These are phyloP conservation scores for Channallabes apus DNA, from an alignment of 2,797 vertebrate genomes.

Conservation along the genomic window DNA sequence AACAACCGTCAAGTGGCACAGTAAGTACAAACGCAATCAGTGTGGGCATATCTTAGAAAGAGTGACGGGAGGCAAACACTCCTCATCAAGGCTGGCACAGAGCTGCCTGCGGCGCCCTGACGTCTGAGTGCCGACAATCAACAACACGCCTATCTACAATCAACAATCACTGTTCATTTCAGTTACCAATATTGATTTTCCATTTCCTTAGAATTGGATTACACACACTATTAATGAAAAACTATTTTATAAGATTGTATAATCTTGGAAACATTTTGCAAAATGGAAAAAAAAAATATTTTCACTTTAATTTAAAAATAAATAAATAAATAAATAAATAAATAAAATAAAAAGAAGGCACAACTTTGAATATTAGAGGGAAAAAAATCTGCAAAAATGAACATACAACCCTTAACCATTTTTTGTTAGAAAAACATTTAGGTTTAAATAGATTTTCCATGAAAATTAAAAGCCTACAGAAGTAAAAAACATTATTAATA, in stretches of 20 bases:
- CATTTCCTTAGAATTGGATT: background rate
- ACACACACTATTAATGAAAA: background rate
- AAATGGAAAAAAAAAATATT: no score
- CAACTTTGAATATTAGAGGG: background rate
- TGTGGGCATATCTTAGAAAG: background rate
- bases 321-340: no score
- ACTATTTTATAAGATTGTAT: background rate
- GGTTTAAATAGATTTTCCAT: background rate
- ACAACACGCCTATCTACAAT: slow-evolving; percentile 4
- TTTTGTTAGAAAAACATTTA: no score
- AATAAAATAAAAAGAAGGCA: no score
- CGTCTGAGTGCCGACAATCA: slow-evolving; percentile 19
- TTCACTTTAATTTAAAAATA: background rate
- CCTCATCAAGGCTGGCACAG: slow-evolving; percentile 6
- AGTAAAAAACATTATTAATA: no score
- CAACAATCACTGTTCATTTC: slow-evolving; percentile 5
- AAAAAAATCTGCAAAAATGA: background rate
- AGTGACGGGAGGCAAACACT: background rate
- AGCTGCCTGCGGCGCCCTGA: background rate
- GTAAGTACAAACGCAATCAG: background rate
- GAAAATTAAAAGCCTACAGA: background rate
- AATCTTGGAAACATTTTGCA: background rate
- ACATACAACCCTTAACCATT: background rate
- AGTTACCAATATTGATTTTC: background rate
- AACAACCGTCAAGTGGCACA: background rate